These are phyloP conservation scores for Zhuqinia jingwanae DNA, from an alignment of 2,888 invertebrate genomes.

Conservation along the genomic window DNA sequence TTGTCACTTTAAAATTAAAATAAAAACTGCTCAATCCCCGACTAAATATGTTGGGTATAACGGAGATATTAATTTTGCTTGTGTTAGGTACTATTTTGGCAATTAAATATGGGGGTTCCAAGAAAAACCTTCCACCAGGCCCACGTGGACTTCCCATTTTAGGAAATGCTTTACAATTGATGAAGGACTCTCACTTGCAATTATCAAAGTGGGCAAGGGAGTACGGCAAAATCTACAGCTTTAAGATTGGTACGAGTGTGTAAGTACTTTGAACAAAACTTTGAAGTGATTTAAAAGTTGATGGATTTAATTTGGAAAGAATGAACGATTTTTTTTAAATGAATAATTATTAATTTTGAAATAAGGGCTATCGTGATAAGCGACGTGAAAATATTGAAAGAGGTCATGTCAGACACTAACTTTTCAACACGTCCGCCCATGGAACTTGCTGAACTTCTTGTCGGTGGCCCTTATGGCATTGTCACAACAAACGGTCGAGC, in stretches of 20 bases:
- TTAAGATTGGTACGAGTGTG: neutral
- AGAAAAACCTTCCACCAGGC: too few species aligned
- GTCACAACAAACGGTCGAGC: neutral
- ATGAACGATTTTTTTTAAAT: too few species aligned
- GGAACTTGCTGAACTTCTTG: neutral
- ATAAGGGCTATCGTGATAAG: slow-evolving; percentile 26
- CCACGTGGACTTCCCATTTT: neutral
- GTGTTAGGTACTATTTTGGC: too few species aligned
- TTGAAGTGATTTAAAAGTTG: neutral
- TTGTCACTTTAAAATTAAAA: too few species aligned
- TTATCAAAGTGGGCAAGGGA: neutral
- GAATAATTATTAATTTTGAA: too few species aligned
- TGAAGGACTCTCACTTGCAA: neutral
- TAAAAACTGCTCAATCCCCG: too few species aligned
- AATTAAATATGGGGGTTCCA: too few species aligned
- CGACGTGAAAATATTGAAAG: slow-evolving; percentile 28
- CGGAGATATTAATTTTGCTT: too few species aligned
- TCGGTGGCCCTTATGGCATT: slow-evolving; percentile 33
- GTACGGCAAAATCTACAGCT: slow-evolving; percentile 31
- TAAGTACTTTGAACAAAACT: neutral
- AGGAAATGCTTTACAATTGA: neutral
- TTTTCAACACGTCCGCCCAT: neutral
- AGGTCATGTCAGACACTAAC: slow-evolving; percentile 6
- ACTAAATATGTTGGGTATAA: too few species aligned
- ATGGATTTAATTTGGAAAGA: neutral